phyloP scores from a whole-genome alignment of 2,113 vertebrate species.

The Ailurus styani region DNA sequence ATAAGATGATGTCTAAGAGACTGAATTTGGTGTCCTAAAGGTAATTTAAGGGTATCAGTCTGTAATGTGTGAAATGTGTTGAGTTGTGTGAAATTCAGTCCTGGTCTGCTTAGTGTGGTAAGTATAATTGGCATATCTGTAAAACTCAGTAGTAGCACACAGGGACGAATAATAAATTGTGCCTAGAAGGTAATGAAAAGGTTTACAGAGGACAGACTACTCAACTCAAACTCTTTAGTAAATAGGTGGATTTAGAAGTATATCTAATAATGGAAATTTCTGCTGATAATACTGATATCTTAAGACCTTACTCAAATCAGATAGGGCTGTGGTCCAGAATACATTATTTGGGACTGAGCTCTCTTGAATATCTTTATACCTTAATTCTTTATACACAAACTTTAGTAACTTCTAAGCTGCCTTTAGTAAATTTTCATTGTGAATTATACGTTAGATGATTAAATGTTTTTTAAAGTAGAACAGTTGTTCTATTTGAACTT shows the following conservation, averaged over 20 bases:
- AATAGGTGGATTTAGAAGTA: not conserved
- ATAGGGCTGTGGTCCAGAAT: not conserved
- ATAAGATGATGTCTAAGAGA: not conserved
- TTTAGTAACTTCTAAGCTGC: not conserved
- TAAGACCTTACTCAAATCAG: not conserved
- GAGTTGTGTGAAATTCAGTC: not conserved
- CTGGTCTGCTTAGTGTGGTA: not conserved
- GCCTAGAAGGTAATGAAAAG: not conserved
- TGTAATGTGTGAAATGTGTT: not conserved
- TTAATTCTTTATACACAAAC: not conserved
- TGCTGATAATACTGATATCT: not conserved
- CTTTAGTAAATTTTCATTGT: not conserved
- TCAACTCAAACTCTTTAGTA: not conserved
- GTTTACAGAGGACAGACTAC: not conserved
- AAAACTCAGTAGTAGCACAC: not conserved
- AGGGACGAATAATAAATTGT: not conserved
- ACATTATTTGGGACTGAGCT: not conserved
- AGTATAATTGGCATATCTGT: not conserved
- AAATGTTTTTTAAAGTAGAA: not conserved
- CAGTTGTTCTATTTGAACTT: not conserved
- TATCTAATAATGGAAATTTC: not conserved
- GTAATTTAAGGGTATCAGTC: not conserved
- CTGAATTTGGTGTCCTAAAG: not conserved
- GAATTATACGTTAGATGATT: not conserved
- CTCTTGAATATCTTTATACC: not conserved